Conservation (phyloP, 2,888 invertebrate species). For the Prenolepis imparis region DNA sequence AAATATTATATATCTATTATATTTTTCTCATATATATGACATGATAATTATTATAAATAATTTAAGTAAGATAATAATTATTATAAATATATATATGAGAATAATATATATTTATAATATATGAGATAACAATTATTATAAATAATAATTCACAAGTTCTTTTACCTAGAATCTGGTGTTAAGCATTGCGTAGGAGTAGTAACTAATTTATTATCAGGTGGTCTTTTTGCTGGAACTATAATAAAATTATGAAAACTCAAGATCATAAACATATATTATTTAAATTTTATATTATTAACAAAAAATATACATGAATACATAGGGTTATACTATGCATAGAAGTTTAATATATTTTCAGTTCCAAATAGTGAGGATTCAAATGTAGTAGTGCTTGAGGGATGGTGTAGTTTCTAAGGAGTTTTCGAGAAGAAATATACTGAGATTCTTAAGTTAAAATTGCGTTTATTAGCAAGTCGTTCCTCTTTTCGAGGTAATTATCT, state of each 20-base stretch:
- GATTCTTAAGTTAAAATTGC: constrained; percentile 76
- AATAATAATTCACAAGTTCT: constrained; percentile 45
- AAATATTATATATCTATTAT: neutral
- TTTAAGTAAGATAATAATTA: too few species aligned
- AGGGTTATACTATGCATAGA: neutral
- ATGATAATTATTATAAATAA: too few species aligned
- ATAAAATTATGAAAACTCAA: constrained; percentile 39
- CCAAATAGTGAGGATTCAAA: neutral
- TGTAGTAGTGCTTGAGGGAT: constrained; percentile 18
- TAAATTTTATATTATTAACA: neutral
- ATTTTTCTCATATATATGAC: constrained; percentile 1
- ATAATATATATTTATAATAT: too few species aligned
- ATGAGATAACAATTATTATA: too few species aligned
- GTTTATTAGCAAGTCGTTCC: constrained; percentile 80
- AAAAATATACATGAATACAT: neutral
- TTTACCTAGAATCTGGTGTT: constrained; percentile 65
- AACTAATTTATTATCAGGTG: constrained; percentile 69
- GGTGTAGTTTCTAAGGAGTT: constrained; percentile 56
- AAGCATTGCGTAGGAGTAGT: constrained; percentile 76
- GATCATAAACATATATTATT: neutral
- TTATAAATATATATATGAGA: too few species aligned
- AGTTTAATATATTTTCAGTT: constrained; percentile 18
- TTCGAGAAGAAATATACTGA: constrained; percentile 53
- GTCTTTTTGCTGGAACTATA: constrained; percentile 80
- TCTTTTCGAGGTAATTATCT: constrained; percentile 78